Evolutionary conservation across 2,113 vertebrate species (phyloP), one percentile per base, ranked within the genome.

Genomic region (Circaetus cinerascens): DNA sequence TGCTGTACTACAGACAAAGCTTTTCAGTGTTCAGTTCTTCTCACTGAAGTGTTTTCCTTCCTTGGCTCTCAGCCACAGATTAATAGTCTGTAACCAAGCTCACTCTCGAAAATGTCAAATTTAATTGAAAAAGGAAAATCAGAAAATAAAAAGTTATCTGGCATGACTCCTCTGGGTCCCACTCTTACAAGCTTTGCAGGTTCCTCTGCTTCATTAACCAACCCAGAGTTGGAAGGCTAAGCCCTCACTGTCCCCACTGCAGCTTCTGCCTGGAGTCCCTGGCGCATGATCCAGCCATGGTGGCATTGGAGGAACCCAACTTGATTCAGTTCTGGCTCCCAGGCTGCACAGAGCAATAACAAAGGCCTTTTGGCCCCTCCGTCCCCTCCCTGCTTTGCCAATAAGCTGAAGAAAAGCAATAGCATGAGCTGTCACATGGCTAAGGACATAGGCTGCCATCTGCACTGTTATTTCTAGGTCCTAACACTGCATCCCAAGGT

Each of bases 81-180:
- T 97, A 95, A 95, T 88, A 96, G 85, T 77, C 85, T 95, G 89
- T 94, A 95, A 92, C 95, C 48, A 79, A 91, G 55, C 69, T 93
- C 48, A 2, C 56, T 89, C 85, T 96, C 91, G 93, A 86, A 97
- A 98, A 96, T 95, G 90, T 96, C 96, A 97, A 93, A 96, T 95
- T 86, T 94, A 95, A 97, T 96, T 97, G 95, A 83, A 95, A 97
- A 96, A 91, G 40, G 89, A 94, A 97, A 97, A 97, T 83, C 85
- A 79, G 89, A 85, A 96, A 92, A 93, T 93, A 97, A 95, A 86
- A 95, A 92, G 55, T 92, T 93, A 93, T 91, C 84, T 93, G 78
- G 34, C 40, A 36, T 86, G 75, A 87, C 73, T 97, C 90, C 90
- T 97, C 80, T 76, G 91, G 78, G 81, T 77, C 63, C 27, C 48